These are phyloP conservation scores for Caligus rogercresseyi DNA, from an alignment of 1,140 invertebrate species.

Conservation along the genomic window DNA sequence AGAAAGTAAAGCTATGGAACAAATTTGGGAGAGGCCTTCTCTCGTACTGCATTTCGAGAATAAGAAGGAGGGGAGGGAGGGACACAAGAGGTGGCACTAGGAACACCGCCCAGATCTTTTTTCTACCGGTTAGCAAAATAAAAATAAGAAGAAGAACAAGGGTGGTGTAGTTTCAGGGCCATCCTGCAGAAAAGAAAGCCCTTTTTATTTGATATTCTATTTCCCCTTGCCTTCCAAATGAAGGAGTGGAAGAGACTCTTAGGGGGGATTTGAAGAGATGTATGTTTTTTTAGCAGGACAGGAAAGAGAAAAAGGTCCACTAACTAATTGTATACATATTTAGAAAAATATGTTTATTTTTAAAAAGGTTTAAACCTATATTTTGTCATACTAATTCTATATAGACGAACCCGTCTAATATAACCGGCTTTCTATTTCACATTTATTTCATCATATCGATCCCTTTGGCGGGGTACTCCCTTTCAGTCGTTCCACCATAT, in stretches of 20 bases:
- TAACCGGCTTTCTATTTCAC: background rate
- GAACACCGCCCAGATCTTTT: background rate
- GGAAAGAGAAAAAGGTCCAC: background rate
- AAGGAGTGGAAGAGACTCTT: background rate
- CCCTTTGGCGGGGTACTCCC: background rate
- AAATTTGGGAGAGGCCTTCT: background rate
- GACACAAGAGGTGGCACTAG: too few species aligned
- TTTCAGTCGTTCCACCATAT: background rate
- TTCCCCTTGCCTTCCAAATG: background rate
- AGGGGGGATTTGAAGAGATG: background rate
- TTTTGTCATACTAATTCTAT: too few species aligned
- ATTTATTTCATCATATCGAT: background rate
- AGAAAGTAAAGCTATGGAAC: too few species aligned
- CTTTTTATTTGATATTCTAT: too few species aligned
- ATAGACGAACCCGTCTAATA: too few species aligned
- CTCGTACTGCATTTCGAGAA: background rate
- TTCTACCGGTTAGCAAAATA: background rate
- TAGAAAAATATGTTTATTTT: too few species aligned
- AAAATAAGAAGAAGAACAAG: background rate
- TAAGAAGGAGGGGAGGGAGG: too few species aligned
- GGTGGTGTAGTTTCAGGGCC: background rate
- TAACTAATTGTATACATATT: too few species aligned
- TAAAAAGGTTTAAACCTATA: too few species aligned
- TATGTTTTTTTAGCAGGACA: background rate
- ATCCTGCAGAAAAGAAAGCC: background rate